Conservation (phyloP, 2,113 vertebrate species). For the Bolborhynchus lineola region DNA sequence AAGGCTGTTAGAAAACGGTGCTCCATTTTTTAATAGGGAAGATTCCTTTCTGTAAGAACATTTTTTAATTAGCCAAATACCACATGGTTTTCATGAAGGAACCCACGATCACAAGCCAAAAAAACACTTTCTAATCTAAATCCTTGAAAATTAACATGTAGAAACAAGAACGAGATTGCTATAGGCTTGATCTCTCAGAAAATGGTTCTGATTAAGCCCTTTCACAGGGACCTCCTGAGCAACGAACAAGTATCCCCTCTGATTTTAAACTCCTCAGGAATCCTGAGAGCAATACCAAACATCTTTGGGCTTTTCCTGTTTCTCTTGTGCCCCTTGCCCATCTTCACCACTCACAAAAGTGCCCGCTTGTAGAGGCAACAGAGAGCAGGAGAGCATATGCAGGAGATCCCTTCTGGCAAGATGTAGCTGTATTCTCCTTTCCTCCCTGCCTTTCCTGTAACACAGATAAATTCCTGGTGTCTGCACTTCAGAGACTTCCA, state of each 20-base stretch:
- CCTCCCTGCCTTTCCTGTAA: not conserved
- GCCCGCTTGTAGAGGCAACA: not conserved
- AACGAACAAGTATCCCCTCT: not conserved
- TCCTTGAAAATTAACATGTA: not conserved
- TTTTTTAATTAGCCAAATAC: not conserved
- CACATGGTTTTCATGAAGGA: not conserved
- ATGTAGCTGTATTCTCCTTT: not conserved
- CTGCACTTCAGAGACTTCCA: not conserved
- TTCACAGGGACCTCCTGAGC: not conserved
- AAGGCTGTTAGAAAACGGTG: not conserved
- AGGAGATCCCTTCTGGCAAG: not conserved
- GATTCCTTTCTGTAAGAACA: not conserved
- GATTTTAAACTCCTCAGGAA: not conserved
- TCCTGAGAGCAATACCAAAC: not conserved
- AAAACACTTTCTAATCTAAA: not conserved
- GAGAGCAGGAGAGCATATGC: not conserved
- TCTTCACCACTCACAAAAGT: not conserved
- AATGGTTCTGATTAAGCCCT: not conserved
- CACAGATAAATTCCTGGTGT: not conserved
- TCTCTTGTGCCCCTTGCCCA: not conserved
- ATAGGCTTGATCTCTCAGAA: not conserved
- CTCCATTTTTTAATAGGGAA: not conserved
- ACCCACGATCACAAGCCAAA: not conserved
- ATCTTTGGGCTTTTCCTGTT: not conserved
- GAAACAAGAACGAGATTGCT: not conserved